Evolutionary conservation across 2,888 invertebrate species (phyloP).

Genomic region (Ennomos quercinarius): DNA sequence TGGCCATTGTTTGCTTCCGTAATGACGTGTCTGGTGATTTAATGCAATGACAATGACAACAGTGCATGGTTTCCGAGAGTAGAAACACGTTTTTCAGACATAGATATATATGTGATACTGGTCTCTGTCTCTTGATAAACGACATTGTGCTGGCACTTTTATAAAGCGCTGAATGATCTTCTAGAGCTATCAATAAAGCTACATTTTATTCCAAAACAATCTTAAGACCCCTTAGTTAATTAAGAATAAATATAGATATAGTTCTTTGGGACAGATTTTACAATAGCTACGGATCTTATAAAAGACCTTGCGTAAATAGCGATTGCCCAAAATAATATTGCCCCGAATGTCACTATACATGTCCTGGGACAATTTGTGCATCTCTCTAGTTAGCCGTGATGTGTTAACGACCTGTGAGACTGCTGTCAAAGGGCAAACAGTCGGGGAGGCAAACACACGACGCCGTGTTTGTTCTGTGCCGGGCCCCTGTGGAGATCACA

Average conservation of each 20-base stretch:
- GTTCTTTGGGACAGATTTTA: too few relatives aligned
- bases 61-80: not conserved
- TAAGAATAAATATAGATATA: too few relatives aligned
- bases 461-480: slow-evolving; percentile 62
- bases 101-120: too few relatives aligned
- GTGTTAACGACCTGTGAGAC: slow-evolving; percentile 83
- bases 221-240: too few relatives aligned
- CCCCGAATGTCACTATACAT: slow-evolving; percentile 25
- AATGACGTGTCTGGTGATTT: slow-evolving; percentile 64
- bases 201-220: too few relatives aligned
- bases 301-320: too few relatives aligned
- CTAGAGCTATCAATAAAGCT: too few relatives aligned
- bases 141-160: too few relatives aligned
- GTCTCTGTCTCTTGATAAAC: too few relatives aligned
- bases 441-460: slow-evolving; percentile 64
- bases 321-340: too few relatives aligned
- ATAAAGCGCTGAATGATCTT: too few relatives aligned
- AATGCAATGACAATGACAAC: slow-evolving; percentile 44
- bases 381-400: slow-evolving; percentile 70
- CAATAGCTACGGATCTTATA: too few relatives aligned
- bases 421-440: slow-evolving; percentile 83
- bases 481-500: slow-evolving; percentile 67
- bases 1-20: slow-evolving; percentile 47
- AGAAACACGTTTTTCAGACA: slow-evolving; percentile 5
- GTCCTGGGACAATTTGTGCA: slow-evolving; percentile 13